Conservation (phyloP, 2,113 vertebrate genomes). For the Deroptyus accipitrinus region DNA sequence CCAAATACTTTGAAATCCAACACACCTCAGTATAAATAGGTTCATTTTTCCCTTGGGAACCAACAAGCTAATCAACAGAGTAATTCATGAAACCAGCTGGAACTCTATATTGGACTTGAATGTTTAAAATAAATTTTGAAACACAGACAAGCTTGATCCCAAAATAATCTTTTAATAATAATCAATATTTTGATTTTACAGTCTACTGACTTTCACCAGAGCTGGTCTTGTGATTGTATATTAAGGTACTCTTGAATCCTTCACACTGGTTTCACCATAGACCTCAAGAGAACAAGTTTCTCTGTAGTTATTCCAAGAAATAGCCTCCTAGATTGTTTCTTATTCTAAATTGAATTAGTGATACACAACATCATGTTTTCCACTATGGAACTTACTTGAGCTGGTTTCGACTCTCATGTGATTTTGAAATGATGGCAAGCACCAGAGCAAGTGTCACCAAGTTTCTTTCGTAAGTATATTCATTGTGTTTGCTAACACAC, state of each 20-base stretch:
- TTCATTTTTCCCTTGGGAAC: background rate
- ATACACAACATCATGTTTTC: background rate
- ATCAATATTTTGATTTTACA: constrained; percentile 36
- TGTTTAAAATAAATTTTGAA: constrained; percentile 19
- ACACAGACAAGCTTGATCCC: background rate
- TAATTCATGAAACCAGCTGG: constrained; percentile 5
- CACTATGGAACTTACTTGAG: background rate
- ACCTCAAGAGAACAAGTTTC: background rate
- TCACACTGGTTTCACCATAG: background rate
- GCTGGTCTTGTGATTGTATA: background rate
- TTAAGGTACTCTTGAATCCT: background rate
- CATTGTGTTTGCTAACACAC: background rate
- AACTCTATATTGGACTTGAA: background rate
- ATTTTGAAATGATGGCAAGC: background rate
- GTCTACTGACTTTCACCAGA: constrained; percentile 6
- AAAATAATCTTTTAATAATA: constrained; percentile 46
- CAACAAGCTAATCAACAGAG: background rate
- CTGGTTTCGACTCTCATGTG: background rate
- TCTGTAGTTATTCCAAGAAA: background rate
- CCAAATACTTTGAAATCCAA: constrained; percentile 7
- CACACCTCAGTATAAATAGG: background rate
- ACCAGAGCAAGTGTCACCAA: background rate
- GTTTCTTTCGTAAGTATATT: background rate
- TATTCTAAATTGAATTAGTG: background rate
- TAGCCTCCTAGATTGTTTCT: background rate